phyloP scores from a whole-genome alignment of 2,888 invertebrate genomes.

The Proisotoma minuta region DNA sequence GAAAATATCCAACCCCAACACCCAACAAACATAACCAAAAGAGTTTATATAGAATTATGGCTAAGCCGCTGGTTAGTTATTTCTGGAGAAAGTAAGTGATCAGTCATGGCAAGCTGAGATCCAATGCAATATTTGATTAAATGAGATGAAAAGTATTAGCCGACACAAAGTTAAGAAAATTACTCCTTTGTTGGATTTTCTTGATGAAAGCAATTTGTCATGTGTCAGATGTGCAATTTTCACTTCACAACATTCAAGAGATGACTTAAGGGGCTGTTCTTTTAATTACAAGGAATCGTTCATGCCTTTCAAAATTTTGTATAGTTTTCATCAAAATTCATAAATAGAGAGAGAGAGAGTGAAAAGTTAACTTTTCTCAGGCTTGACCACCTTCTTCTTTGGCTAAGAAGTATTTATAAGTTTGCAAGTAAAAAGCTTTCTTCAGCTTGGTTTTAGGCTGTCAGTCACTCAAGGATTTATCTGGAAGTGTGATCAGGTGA shows the following conservation, averaged over 20 bases:
- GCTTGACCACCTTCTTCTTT: not conserved
- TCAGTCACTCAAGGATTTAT: conserved; percentile 10
- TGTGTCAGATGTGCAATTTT: not conserved
- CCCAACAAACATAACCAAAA: too few species aligned
- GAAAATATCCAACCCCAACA: too few species aligned
- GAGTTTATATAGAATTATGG: not conserved
- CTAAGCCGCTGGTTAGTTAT: not conserved
- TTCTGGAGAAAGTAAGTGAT: not conserved
- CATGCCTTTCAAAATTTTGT: too few species aligned
- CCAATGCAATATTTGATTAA: not conserved
- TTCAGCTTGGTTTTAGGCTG: not conserved
- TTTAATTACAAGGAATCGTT: not conserved
- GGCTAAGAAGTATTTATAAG: too few species aligned
- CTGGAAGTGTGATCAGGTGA: conserved; percentile 9
- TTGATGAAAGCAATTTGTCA: conserved; percentile 1
- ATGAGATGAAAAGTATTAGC: conserved; percentile 1
- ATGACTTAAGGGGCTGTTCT: not conserved
- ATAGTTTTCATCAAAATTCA: too few species aligned
- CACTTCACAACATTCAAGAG: not conserved
- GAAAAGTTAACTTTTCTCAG: not conserved
- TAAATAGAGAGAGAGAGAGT: not conserved
- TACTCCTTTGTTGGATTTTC: not conserved
- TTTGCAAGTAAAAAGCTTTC: too few species aligned
- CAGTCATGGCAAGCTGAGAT: not conserved
- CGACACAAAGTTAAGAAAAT: not conserved